Base-by-base conservation (phyloP, 2,888 invertebrate genomes). In the Pseudococcus jackbeardsleyi region DNA sequence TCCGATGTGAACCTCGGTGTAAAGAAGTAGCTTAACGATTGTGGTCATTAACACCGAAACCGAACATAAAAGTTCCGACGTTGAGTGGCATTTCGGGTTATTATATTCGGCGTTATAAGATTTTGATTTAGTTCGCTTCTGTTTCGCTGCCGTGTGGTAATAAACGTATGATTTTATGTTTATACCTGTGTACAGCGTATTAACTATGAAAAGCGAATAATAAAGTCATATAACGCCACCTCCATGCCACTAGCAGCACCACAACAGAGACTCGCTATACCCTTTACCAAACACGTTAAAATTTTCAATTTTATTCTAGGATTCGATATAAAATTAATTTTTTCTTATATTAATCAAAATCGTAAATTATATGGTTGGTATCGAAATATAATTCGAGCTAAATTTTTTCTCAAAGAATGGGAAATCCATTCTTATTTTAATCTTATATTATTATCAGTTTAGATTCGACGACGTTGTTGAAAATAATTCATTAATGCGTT, bases 101-200 rank as follows among this genome's bases (percentile, higher is more conserved):
- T 82, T 82, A 82, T 82, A 82, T 82, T 82, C 19, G 19, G 22
- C 22, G 79, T 82, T 82, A 82, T 82, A 82, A 82, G 79, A 82
- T 82, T 82, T 82, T 82, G 79, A 82, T 82, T 82, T 82, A 82
- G 79, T 46, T 82, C 79, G 79, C 79, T 82, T 82, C 79, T 82
- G 79, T 82, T 46, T 82, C 46, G 79, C 46, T 82, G 19, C n/a
- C 15, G 19, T 64, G 19, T 64, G 11, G 79, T 82, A 82, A 82
- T 82, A 82, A 82, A 82, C 79, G 79, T 82, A 82, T 82, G 79
- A 82, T 82, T 82, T 82, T 82, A 82, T 46, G 79, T 46, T 82
- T 82, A 42, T 82, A 82, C 79, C 79, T 82, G 79, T 82, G 26
- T 19, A 46, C 46, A n/a, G 79, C 39, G 79, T 82, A 82, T 82